Evolutionary conservation across 2,113 vertebrate species (phyloP).

Genomic region (Eretmodus cyanostictus): DNA sequence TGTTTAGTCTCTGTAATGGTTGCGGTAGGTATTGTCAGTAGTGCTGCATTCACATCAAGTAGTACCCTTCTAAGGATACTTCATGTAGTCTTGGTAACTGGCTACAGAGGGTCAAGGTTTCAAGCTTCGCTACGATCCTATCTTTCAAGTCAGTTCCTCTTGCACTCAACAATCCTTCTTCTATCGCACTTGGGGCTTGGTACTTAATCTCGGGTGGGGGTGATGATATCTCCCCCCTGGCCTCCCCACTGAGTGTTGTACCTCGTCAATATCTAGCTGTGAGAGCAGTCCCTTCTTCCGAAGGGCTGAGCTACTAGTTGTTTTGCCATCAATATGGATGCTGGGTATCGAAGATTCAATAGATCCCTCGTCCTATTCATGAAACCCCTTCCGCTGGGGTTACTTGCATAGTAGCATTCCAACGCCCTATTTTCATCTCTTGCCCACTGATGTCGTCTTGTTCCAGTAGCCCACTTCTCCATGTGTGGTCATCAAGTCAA

Average conservation of each 20-base stretch:
- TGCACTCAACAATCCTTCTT: not conserved
- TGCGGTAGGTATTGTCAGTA: not conserved
- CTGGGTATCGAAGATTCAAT: not conserved
- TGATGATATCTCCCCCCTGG: not conserved
- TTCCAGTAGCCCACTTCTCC: not conserved
- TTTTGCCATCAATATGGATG: not conserved
- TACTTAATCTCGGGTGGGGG: not conserved
- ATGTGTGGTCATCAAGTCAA: not conserved
- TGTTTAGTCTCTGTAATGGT: not conserved
- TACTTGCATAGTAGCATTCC: not conserved
- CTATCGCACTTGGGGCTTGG: not conserved
- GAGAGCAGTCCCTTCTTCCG: not conserved
- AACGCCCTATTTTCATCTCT: not conserved
- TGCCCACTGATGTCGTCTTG: accelerated
- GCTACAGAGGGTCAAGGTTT: not conserved
- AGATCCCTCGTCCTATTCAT: not conserved
- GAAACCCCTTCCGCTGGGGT: not conserved
- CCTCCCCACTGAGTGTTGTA: not conserved
- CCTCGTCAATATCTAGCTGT: not conserved
- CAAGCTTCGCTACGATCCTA: not conserved
- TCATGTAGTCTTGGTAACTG: not conserved
- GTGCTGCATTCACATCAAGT: not conserved
- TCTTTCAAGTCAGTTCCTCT: not conserved
- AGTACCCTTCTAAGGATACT: not conserved
- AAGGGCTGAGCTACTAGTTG: not conserved